Conservation (phyloP, 30 jellyfish, hydroid and myxozoan species). For the Aurelia sp. region DNA sequence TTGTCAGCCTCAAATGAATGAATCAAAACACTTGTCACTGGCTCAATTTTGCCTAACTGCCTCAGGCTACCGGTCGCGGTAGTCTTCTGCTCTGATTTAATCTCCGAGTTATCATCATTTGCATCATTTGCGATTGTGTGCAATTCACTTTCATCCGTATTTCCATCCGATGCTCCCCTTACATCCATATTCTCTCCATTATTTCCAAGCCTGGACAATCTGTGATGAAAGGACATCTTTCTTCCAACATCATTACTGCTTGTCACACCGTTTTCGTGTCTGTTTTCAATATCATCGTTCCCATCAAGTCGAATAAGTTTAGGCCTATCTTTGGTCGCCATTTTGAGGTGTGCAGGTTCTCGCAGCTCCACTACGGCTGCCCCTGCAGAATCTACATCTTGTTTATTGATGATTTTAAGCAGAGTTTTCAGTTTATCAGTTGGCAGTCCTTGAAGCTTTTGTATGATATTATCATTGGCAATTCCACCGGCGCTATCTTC, state of each 20-base stretch:
- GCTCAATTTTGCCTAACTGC: slow-evolving; percentile 12
- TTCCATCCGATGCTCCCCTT: not conserved
- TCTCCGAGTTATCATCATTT: too few relatives aligned
- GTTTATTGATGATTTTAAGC: slow-evolving; percentile 18
- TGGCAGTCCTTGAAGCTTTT: slow-evolving; percentile 26
- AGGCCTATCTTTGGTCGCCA: too few relatives aligned
- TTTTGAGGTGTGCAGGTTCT: not conserved
- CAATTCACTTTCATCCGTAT: not conserved
- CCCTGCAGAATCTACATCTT: not conserved
- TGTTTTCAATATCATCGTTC: slow-evolving; percentile 2
- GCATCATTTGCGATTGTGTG: too few relatives aligned
- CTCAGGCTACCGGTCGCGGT: slow-evolving; percentile 19
- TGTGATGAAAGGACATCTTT: not conserved
- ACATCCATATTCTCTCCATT: not conserved
- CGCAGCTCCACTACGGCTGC: not conserved
- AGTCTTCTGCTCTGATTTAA: not conserved
- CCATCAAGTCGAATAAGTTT: not conserved
- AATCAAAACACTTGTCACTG: slow-evolving; percentile 47
- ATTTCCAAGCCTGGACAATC: too few relatives aligned
- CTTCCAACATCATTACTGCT: not conserved
- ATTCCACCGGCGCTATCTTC: not conserved
- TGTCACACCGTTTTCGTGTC: not conserved
- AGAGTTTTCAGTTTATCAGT: slow-evolving; percentile 35
- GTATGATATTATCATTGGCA: slow-evolving; percentile 12
- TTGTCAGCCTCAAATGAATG: slow-evolving; percentile 50